Conservation (phyloP, 2,888 invertebrate genomes). For the Ephialtes manifestator region DNA sequence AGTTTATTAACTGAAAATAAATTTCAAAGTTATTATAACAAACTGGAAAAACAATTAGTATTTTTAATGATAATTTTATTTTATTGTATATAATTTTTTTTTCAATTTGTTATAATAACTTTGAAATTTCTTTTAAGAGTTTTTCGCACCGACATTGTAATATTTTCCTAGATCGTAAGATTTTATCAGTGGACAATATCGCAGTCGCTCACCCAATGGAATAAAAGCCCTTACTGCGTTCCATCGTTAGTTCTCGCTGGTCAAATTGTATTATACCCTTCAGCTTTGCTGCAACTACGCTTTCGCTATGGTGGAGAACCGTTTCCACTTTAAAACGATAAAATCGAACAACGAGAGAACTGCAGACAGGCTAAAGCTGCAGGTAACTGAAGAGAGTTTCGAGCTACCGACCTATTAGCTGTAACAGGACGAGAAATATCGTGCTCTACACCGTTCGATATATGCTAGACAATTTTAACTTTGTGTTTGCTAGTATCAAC, state of each 20-base stretch:
- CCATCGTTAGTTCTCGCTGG: background rate
- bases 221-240: background rate
- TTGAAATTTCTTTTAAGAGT: no score
- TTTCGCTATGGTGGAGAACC: background rate
- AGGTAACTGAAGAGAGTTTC: background rate
- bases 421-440: constrained; percentile 14
- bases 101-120: no score
- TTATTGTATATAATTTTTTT: no score
- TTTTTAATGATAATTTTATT: no score
- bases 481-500: background rate
- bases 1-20: no score
- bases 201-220: background rate
- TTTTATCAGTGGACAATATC: background rate
- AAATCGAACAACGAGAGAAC: constrained; percentile 11
- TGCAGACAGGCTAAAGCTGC: background rate
- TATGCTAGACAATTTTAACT: background rate
- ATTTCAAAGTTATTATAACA: no score
- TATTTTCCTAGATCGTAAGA: background rate
- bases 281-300: background rate
- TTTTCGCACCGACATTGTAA: no score
- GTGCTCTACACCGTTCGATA: background rate
- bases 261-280: background rate
- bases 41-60: no score
- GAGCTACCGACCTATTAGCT: background rate
- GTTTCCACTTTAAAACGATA: background rate